A percentile compares a stretch with the other conserved stretches of the same genome.
phyloP scores from a whole-genome alignment of 92 coral and sea anemone species.

The Heteractis magnifica region DNA sequence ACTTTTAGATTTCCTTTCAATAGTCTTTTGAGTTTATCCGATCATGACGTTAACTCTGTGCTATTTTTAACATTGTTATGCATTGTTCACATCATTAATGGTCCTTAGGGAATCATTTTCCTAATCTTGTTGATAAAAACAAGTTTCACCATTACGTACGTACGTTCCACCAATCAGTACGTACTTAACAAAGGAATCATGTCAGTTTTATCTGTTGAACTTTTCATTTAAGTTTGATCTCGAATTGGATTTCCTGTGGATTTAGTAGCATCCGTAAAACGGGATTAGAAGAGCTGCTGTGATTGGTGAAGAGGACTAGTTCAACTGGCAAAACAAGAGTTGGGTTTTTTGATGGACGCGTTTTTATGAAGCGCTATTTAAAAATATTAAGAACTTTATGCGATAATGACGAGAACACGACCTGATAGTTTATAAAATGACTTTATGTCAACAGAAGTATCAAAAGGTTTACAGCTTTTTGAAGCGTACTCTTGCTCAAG shows the following conservation, averaged over 20 bases:
- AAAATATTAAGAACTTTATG: background rate
- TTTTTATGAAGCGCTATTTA: background rate
- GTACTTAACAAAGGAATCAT: too few relatives aligned
- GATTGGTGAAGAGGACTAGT: background rate
- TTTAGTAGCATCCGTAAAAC: background rate
- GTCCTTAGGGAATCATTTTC: too few relatives aligned
- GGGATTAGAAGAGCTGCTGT: background rate
- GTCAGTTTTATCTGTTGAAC: too few relatives aligned
- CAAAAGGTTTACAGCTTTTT: conserved; percentile 94
- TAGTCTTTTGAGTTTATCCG: background rate
- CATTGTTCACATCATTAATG: too few relatives aligned
- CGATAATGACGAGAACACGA: conserved; percentile 7
- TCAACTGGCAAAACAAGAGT: conserved; percentile 4
- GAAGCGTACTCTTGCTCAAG: conserved; percentile 79
- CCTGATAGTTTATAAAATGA: conserved; percentile 40
- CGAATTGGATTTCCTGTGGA: background rate
- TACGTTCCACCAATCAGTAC: too few relatives aligned
- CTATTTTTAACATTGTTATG: background rate
- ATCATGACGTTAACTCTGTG: background rate
- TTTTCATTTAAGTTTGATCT: background rate
- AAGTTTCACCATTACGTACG: too few relatives aligned
- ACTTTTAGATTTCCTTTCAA: background rate
- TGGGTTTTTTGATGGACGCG: too few relatives aligned
- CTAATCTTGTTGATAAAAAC: too few relatives aligned
- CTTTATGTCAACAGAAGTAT: conserved; percentile 78